Base-by-base conservation (phyloP, 2,113 vertebrate genomes). In the Mirounga angustirostris region DNA sequence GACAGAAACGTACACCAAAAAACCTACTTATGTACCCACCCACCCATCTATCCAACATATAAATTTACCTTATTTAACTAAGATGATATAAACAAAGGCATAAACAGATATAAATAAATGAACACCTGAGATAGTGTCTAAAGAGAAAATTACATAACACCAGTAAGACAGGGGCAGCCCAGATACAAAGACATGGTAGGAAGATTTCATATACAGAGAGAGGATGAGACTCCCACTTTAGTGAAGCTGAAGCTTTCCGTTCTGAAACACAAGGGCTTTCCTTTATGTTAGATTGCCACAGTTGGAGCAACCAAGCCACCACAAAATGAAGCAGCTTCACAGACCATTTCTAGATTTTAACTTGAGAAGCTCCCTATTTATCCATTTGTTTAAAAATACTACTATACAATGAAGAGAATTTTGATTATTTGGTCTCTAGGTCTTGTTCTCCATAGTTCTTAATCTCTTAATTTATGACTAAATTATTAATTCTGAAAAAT, bases 31-130 rank as follows among this genome's bases (percentile, higher is more conserved):
- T 13, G 19, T 19, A 95, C 14, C 13, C 71, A 90, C 15, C 69
- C 33, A 94, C n/a, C n/a, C 52, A 89, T 26, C 3, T 50, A 73
- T 19, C 10, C 18, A 84, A 21, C 3, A 96, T 84, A 59, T 71
- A 94, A 92, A 83, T 87, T 82, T 33, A 89, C 46, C 21, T 61
- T 94, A 73, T 46, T 93, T 90, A 90, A 92, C 11, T 40, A 92
- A 85, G 50, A 80, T 73, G 95, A 90, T 78, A 26, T 90, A 96
- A 92, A 87, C 10, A 84, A 93, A 46, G 40, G 14, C 36, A 97
- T 80, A 95, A 91, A 61, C n/a, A 40, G 13, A 73, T 13, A 67
- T 90, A 76, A 78, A 50, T 63, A 82, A 65, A 33, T 50, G 61
- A 26, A 52, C 0, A 86, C 18, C 50, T 83, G 43, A 79, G 13